Base-by-base conservation (phyloP, 2,113 vertebrate species). In the Carassius carassius region DNA sequence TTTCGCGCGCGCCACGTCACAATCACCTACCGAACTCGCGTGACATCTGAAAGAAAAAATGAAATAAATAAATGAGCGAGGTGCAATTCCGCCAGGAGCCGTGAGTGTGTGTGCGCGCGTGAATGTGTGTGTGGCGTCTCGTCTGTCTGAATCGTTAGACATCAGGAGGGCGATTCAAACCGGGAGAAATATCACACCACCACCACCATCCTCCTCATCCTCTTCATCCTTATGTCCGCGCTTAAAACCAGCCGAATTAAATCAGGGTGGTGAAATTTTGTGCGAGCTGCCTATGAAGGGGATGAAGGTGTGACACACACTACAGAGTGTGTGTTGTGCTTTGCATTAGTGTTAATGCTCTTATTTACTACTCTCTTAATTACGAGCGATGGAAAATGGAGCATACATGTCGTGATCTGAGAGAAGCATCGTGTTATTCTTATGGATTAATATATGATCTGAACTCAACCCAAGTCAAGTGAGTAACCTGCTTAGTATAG, bases 391-490 rank as follows among this genome's bases (percentile, higher is more conserved):
- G 88, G 82, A 92, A 90, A 88, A 90, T 92, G 93, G 92, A 94
- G 88, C 70, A 5, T 72, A 86, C 89, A 76, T 89, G 78, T 89
- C 89, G 90, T 86, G 88, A 70, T 88, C 91, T 90, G 92, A 87
- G 92, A 91, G 89, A 91, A 90, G 91, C 67, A 69, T 91, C 63
- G 90, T 87, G 92, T 91, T 91, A 90, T 89, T 90, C 89, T 84
- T 85, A 87, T 86, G 90, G 88, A 90, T 93, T 87, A 85, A 92
- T 91, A 90, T 91, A 86, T 88, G 88, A 92, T 90, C 90, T 92
- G 88, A 89, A 92, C 91, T 90, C 86, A 94, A 89, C 89, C 91
- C 86, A 90, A 88, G 86, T 82, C 92, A 90, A 93, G 94, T 94
- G 93, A 94, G 94, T 94, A 94, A 90, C 23, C 84, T 89, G 63